Conservation (phyloP, 2,888 invertebrate species). For the Phaedon cochleariae region DNA sequence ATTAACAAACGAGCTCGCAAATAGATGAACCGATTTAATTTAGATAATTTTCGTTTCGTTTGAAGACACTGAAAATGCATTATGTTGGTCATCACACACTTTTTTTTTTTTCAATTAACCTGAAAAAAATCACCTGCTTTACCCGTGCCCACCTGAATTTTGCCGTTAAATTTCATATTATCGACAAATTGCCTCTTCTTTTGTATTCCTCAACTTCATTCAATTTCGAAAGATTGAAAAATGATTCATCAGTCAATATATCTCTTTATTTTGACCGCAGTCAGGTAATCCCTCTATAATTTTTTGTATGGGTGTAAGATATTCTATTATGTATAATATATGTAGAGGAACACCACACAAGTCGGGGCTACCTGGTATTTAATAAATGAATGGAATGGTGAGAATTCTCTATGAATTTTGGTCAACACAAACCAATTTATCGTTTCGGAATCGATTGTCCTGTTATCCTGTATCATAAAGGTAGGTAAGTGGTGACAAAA, state of each 20-base stretch:
- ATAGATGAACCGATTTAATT: too few relatives aligned
- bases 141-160: constrained; percentile 20
- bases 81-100: background rate
- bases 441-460: constrained; percentile 4
- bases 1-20: too few relatives aligned
- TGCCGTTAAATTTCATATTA: constrained; percentile 40
- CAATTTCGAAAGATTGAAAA: constrained; percentile 9
- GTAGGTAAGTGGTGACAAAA: constrained; percentile 2
- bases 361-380: constrained; percentile 35
- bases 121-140: constrained; percentile 34
- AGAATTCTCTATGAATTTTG: constrained; percentile 25
- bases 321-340: constrained; percentile 9
- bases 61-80: too few relatives aligned
- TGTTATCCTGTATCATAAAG: background rate
- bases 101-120: background rate
- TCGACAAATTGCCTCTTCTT: constrained; percentile 24
- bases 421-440: constrained; percentile 32
- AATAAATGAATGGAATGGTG: constrained; percentile 22
- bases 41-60: too few relatives aligned
- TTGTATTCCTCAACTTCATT: constrained; percentile 15
- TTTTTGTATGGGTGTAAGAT: background rate
- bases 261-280: constrained; percentile 26
- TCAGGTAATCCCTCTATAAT: constrained; percentile 19
- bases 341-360: constrained; percentile 36
- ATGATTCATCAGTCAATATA: constrained; percentile 26